Conservation (phyloP, 2,888 invertebrate genomes). For the Melitaea athalia region DNA sequence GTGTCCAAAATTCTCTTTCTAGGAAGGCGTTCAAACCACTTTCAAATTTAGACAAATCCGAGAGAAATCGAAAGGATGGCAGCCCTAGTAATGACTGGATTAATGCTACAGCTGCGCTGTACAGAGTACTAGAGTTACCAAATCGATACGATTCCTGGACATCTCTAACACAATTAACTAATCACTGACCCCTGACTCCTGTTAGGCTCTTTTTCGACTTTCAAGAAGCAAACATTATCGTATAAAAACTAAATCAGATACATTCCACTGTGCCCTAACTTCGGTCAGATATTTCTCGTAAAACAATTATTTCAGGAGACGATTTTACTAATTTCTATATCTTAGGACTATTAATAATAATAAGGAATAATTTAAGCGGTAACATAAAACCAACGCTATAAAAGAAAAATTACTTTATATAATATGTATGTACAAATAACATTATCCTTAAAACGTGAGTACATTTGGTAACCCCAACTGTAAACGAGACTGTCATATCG, state of each 20-base stretch:
- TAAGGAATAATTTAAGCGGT: too few species aligned
- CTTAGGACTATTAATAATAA: too few species aligned
- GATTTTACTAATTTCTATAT: too few species aligned
- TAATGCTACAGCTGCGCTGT: slow-evolving; percentile 37
- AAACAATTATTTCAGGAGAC: too few species aligned
- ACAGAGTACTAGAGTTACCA: slow-evolving; percentile 21
- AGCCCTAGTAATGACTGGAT: slow-evolving; percentile 35
- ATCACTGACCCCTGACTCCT: not conserved
- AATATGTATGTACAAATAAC: not conserved
- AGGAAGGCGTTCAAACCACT: too few species aligned
- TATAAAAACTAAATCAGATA: too few species aligned
- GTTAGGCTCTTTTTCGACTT: not conserved
- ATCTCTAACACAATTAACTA: slow-evolving; percentile 4
- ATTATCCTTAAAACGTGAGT: slow-evolving; percentile 6
- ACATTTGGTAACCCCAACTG: slow-evolving; percentile 16
- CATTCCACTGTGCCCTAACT: too few species aligned
- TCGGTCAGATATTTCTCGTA: too few species aligned
- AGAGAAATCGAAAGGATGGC: too few species aligned
- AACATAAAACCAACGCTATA: not conserved
- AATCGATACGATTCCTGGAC: slow-evolving; percentile 13
- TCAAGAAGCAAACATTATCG: not conserved
- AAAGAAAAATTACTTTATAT: not conserved
- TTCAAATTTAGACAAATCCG: too few species aligned
- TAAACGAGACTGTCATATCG: slow-evolving; percentile 25
- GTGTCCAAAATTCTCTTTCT: too few species aligned